Evolutionary conservation across 2,888 invertebrate genomes (phyloP), one percentile per base, ranked within the genome.

Genomic region (Chymomyza fuscimana): DNA sequence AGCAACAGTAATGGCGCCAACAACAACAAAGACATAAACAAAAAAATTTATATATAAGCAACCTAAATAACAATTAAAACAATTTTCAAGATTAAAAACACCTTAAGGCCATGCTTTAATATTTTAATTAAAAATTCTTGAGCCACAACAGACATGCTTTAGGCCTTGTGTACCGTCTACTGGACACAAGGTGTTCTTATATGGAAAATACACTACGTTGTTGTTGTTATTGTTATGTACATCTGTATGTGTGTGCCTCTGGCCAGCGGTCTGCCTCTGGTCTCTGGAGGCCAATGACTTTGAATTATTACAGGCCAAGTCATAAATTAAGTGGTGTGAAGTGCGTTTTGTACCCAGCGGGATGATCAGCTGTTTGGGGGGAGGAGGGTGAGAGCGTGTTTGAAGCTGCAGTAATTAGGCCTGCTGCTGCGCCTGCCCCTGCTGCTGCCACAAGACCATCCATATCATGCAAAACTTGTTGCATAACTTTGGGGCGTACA

Each of bases 61-160:
- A 86, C 83, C 88, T 85, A 87, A 85, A 85, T 85, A 87, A 85
- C 85, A 85, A 85, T 88, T 85, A 85, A 86, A 88, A 82, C 85
- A 88, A 85, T 85, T 85, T 85, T 67, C 86, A 85, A 85, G 88
- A 88, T 88, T 88, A 85, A 88, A 88, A 87, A 88, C 88, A 88
- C 86, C 88, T 85, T 75, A 74, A 72, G 82, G 73, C 58, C 78
- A 78, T 78, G 87, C 87, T 87, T 88, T 85, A 85, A 85, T 85
- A 88, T 85, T 88, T 88, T 85, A 85, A 85, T 85, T 85, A 85
- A 85, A 85, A 85, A 88, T 85, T 87, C 85, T 72, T 82, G 54
- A 70, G 76, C 76, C 83, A 16, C 87, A 78, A 82, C 78, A 77
- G 54, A 12, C 15, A 52, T n/a, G 16, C 54, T 16, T 52, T 52